A percentile compares a stretch with the other conserved stretches of the same genome.
Evolutionary conservation across 2,797 vertebrate genomes (phyloP).

Genomic region (Poecilia picta): DNA sequence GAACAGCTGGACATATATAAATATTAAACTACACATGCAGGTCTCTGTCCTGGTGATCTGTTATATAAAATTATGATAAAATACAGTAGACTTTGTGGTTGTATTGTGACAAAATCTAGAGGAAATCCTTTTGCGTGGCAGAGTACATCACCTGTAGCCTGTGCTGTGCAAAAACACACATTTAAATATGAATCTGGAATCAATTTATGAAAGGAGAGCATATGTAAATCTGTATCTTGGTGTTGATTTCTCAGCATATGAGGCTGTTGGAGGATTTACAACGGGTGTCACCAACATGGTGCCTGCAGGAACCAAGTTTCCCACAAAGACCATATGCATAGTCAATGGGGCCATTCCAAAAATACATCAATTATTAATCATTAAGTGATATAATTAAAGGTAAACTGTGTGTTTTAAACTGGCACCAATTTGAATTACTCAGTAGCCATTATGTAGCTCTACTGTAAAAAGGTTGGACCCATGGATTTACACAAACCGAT

Average conservation of each 20-base stretch:
- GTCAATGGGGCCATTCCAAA: too few species aligned
- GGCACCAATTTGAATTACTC: too few species aligned
- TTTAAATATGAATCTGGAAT: background rate
- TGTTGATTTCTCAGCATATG: background rate
- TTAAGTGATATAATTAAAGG: too few species aligned
- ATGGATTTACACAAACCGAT: background rate
- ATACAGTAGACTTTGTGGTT: background rate
- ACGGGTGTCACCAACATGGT: too few species aligned
- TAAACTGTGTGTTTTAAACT: too few species aligned
- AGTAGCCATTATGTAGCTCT: too few species aligned
- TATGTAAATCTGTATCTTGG: background rate
- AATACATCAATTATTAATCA: too few species aligned
- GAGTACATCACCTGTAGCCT: background rate
- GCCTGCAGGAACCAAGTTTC: too few species aligned
- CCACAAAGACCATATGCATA: too few species aligned
- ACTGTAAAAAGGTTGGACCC: too few species aligned
- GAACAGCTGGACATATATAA: background rate
- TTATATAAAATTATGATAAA: background rate
- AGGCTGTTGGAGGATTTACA: background rate
- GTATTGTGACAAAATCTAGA: background rate
- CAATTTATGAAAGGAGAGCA: background rate
- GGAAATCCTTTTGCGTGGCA: background rate
- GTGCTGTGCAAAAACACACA: background rate
- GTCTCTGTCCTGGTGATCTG: background rate
- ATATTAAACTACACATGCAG: background rate